Conservation (phyloP, 2,888 invertebrate genomes). For the Galeopsomyia nigrocyanea region DNA sequence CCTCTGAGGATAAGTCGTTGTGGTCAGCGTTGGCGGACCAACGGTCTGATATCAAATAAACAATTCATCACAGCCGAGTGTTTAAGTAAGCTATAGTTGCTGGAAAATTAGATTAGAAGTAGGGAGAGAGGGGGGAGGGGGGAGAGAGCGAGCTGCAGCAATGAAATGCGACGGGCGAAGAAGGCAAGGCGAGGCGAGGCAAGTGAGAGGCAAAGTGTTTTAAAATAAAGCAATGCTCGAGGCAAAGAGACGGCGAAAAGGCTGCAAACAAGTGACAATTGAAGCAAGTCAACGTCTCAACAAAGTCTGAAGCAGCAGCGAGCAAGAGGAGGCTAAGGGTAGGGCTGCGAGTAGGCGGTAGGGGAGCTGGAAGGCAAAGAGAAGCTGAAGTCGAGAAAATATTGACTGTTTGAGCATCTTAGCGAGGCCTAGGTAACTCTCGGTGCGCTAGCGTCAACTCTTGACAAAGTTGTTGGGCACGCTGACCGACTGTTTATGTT, state of each 20-base stretch:
- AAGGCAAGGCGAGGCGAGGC: background rate
- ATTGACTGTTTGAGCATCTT: conserved; percentile 34
- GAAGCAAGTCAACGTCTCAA: background rate
- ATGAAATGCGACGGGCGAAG: background rate
- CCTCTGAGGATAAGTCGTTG: too few species aligned
- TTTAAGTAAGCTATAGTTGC: too few species aligned
- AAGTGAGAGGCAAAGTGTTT: background rate
- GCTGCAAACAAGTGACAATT: too few species aligned
- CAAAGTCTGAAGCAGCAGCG: conserved; percentile 6
- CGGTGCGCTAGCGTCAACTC: conserved; percentile 8
- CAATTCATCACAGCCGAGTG: too few species aligned
- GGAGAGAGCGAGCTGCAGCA: background rate
- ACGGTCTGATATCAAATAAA: too few species aligned
- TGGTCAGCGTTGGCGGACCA: too few species aligned
- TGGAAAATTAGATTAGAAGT: too few species aligned
- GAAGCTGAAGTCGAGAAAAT: conserved; percentile 35
- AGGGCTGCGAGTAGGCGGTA: background rate
- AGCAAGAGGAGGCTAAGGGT: background rate
- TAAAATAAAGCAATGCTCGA: conserved; percentile 20
- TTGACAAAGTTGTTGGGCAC: conserved; percentile 27
- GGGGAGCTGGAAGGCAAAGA: background rate
- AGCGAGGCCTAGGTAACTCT: conserved; percentile 1
- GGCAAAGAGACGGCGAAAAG: conserved; percentile 11
- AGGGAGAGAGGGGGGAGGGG: too few species aligned
- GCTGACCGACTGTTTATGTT: conserved; percentile 38